A percentile compares a stretch with the other conserved stretches of the same genome.
Evolutionary conservation across 2,113 vertebrate species (phyloP).

Genomic region (Ophiodon elongatus): DNA sequence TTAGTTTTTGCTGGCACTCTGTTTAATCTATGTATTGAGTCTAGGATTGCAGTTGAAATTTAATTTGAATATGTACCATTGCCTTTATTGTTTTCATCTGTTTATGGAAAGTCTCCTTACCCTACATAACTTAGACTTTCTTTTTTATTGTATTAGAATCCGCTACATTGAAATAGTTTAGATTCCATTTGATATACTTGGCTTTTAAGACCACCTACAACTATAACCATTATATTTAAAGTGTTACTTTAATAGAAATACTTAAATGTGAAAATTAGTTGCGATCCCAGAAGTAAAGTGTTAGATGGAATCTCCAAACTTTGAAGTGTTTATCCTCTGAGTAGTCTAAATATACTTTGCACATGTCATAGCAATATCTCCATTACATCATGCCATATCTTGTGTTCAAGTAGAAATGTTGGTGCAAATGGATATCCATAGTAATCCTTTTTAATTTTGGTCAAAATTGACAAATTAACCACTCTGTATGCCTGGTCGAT

Average conservation of each 20-base stretch:
- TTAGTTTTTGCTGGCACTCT: too few species aligned
- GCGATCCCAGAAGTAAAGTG: neutral
- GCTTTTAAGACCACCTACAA: neutral
- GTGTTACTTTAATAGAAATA: too few species aligned
- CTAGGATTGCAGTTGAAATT: too few species aligned
- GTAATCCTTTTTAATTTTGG: neutral
- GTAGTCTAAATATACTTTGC: neutral
- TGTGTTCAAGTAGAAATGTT: neutral
- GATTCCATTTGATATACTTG: neutral
- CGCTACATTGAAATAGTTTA: neutral
- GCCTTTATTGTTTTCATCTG: constrained; percentile 22
- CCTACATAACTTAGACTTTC: neutral
- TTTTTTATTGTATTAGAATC: neutral
- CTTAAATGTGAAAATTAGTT: too few species aligned
- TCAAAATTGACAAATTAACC: too few species aligned
- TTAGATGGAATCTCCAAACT: neutral
- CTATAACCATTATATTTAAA: neutral
- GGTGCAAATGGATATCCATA: neutral
- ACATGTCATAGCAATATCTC: neutral
- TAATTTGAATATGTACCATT: constrained; percentile 17
- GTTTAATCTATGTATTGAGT: too few species aligned
- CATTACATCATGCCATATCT: neutral
- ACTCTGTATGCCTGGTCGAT: too few species aligned
- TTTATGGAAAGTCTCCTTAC: neutral
- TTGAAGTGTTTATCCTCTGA: neutral